Conservation (phyloP, 2,888 invertebrate genomes). For the Conomelus anceps region DNA sequence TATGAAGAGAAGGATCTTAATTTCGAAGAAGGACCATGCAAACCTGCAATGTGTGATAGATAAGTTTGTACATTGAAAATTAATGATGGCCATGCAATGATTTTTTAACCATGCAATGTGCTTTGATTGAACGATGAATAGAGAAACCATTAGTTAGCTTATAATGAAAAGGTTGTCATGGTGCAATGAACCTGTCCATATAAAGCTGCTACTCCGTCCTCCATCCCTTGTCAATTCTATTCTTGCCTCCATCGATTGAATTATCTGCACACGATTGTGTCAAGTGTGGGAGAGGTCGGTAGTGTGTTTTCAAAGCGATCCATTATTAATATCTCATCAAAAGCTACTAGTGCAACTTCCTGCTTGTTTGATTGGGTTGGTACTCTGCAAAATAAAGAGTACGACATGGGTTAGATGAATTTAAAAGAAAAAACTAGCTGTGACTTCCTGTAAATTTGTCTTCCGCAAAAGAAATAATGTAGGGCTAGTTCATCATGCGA, state of each 20-base stretch:
- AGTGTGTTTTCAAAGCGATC: background rate
- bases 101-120: background rate
- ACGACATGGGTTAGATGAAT: background rate
- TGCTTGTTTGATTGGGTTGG: no score
- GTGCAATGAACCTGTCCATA: background rate
- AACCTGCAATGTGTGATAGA: no score
- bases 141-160: background rate
- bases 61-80: no score
- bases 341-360: background rate
- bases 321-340: background rate
- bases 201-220: background rate
- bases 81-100: no score
- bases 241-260: background rate
- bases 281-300: background rate
- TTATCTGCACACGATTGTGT: background rate
- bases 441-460: background rate
- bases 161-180: background rate
- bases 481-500: background rate
- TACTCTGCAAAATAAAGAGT: background rate
- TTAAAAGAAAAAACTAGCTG: background rate
- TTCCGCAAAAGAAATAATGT: background rate
- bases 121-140: background rate
- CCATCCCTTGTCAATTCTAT: background rate
- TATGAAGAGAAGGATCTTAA: no score
- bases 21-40: no score